phyloP scores from a whole-genome alignment of 2,113 vertebrate genomes.

The Isichthys henryi region DNA sequence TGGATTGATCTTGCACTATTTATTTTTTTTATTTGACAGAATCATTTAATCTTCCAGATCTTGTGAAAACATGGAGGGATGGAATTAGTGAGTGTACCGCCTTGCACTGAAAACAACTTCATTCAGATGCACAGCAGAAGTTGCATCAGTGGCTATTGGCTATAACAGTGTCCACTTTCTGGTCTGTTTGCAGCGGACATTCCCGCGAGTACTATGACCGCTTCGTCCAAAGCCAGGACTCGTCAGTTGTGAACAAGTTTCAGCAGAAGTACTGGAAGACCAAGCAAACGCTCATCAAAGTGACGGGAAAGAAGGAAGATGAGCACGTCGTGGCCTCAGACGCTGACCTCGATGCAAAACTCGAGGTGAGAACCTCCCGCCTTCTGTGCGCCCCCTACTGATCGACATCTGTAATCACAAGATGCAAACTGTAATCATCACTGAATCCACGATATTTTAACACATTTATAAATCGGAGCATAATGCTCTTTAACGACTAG shows the following conservation, averaged over 20 bases:
- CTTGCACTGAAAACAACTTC: background rate
- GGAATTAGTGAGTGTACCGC: constrained; percentile 50
- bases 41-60: background rate
- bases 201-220: constrained; percentile 78
- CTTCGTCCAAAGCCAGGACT: constrained; percentile 78
- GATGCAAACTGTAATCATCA: background rate
- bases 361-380: constrained; percentile 69
- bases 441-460: background rate
- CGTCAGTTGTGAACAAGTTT: constrained; percentile 92
- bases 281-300: constrained; percentile 92
- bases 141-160: background rate
- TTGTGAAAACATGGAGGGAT: constrained; percentile 14
- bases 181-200: constrained; percentile 59
- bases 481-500: background rate
- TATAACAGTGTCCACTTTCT: background rate
- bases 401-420: background rate
- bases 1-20: background rate
- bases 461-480: background rate
- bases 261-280: constrained; percentile 97
- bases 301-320: constrained; percentile 92
- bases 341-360: constrained; percentile 88
- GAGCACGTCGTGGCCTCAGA: constrained; percentile 92
- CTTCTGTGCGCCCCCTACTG: background rate
- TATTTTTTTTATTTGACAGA: background rate
- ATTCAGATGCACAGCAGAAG: background rate